phyloP scores from a whole-genome alignment of 2,888 invertebrate species.

The Machimus atricapillus region DNA sequence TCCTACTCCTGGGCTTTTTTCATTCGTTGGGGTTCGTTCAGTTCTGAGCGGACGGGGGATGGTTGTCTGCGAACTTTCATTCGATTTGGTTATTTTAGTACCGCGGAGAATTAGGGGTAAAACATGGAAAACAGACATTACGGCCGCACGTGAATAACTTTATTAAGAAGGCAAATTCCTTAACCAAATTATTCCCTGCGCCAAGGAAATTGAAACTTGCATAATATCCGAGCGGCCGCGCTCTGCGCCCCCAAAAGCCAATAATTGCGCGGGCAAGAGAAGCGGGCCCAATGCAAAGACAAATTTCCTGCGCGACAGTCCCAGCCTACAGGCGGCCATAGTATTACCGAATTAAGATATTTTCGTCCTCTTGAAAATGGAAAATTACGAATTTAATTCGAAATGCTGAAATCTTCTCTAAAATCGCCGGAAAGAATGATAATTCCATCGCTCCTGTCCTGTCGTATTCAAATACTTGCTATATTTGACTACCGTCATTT shows the following conservation, averaged over 20 bases:
- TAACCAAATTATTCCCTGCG: constrained; percentile 5
- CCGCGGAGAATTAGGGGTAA: constrained; percentile 18
- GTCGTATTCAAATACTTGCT: neutral
- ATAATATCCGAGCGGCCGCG: neutral
- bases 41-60: neutral
- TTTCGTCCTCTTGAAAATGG: neutral
- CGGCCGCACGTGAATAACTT: constrained; percentile 15
- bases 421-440: neutral
- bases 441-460: neutral
- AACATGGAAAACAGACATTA: constrained; percentile 25
- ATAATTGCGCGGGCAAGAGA: neutral
- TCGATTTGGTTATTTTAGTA: constrained; percentile 24
- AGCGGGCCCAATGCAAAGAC: neutral
- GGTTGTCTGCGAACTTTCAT: constrained; percentile 16
- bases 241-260: neutral
- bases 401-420: neutral
- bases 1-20: constrained; percentile 20
- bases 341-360: neutral
- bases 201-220: neutral
- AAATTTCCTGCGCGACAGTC: neutral
- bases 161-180: constrained; percentile 20
- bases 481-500: neutral
- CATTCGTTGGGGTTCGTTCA: neutral
- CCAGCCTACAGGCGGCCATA: neutral
- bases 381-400: neutral